Percentiles rank a stretch among this genome's conserved stretches.
phyloP scores from a whole-genome alignment of 2,113 vertebrate genomes.

The Mirza zaza region DNA sequence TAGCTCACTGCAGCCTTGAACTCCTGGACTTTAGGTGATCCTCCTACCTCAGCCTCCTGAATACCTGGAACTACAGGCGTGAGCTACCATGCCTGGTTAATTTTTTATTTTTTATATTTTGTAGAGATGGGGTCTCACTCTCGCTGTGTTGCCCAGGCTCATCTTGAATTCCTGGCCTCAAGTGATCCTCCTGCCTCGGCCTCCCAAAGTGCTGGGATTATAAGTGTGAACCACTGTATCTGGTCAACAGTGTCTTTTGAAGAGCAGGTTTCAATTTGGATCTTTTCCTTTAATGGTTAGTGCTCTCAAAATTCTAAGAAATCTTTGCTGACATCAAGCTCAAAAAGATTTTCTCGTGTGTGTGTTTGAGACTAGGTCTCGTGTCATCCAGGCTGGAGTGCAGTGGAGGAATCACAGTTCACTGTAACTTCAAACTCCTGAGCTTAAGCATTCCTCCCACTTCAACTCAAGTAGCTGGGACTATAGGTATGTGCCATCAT shows the following conservation, averaged over 20 bases:
- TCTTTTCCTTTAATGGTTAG: background rate
- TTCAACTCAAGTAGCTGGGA: no score
- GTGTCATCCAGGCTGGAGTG: no score
- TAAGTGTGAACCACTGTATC: background rate
- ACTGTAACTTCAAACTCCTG: no score
- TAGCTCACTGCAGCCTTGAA: no score
- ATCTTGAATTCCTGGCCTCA: background rate
- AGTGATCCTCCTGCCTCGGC: background rate
- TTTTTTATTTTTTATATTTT: background rate
- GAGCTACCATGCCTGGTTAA: background rate
- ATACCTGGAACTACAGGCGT: background rate
- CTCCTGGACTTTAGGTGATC: no score
- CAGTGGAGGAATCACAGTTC: no score
- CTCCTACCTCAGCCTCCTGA: background rate
- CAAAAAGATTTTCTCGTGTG: background rate
- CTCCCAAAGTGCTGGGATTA: background rate
- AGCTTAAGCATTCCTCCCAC: no score
- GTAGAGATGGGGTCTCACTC: background rate
- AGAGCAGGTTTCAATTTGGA: background rate
- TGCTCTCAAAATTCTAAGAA: background rate
- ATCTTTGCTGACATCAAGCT: background rate
- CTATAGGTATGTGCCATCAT: no score
- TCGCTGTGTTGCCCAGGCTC: background rate
- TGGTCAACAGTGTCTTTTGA: background rate
- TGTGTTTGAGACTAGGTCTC: no score